These are phyloP conservation scores for Lordiphosa fenestrarum DNA, from an alignment of 2,888 invertebrate species.

Conservation along the genomic window DNA sequence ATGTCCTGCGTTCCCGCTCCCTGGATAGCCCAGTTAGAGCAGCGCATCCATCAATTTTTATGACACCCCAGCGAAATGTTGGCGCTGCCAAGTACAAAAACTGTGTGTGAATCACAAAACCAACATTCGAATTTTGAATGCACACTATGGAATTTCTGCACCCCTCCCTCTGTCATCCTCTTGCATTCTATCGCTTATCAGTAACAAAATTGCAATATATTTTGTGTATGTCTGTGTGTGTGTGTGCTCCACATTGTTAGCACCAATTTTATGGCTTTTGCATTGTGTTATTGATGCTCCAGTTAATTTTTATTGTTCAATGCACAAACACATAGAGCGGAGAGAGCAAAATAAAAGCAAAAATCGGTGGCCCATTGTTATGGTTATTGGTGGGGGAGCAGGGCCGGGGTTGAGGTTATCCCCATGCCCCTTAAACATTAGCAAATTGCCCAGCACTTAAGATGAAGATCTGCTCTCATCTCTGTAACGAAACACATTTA, in stretches of 20 bases:
- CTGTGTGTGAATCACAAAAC: constrained; percentile 30
- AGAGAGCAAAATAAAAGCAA: constrained; percentile 5
- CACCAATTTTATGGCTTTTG: constrained; percentile 64
- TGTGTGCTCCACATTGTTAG: constrained; percentile 52
- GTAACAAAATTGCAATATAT: constrained; percentile 53
- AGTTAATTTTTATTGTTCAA: constrained; percentile 62
- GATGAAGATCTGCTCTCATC: constrained; percentile 2
- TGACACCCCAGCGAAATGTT: constrained; percentile 57
- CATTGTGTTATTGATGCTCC: constrained; percentile 61
- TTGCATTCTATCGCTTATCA: constrained; percentile 20
- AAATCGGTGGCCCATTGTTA: constrained; percentile 22
- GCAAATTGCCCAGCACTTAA: background rate
- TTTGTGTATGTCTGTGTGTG: constrained; percentile 4
- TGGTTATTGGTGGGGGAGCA: constrained; percentile 20
- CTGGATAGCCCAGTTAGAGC: background rate
- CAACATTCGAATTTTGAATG: constrained; percentile 40
- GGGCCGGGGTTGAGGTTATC: background rate
- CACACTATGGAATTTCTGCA: constrained; percentile 21
- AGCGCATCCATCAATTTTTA: constrained; percentile 66
- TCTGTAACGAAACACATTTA: constrained; percentile 45
- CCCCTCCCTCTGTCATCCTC: constrained; percentile 4
- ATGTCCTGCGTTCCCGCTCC: background rate
- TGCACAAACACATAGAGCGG: constrained; percentile 22
- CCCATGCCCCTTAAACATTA: background rate
- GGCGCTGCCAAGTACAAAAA: constrained; percentile 19